A percentile compares a stretch with the other conserved stretches of the same genome.
Evolutionary conservation across 2,888 invertebrate species (phyloP).

Genomic region (Perdita meconis): DNA sequence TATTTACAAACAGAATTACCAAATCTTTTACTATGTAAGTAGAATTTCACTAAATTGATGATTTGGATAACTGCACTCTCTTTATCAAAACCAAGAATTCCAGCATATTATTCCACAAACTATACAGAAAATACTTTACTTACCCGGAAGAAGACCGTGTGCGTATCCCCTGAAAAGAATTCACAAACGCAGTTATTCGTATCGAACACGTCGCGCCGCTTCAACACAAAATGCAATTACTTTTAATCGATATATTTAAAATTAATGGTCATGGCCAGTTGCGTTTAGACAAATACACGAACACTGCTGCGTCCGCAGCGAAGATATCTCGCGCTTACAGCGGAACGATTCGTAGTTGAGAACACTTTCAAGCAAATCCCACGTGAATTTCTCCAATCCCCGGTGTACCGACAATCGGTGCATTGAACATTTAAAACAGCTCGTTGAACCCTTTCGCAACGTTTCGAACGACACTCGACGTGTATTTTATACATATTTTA

Average conservation of each 20-base stretch:
- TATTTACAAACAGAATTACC: no score
- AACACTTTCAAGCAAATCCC: conserved; percentile 1
- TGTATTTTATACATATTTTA: conserved; percentile 3
- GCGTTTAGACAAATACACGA: conserved; percentile 52
- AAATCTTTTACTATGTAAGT: no score
- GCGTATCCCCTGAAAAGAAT: conserved; percentile 11
- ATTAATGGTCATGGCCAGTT: conserved; percentile 43
- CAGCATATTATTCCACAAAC: no score
- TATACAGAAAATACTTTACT: conserved; percentile 15
- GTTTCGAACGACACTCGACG: conserved; percentile 28
- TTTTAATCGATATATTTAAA: conserved; percentile 55
- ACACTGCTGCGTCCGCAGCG: conserved; percentile 45
- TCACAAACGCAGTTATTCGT: background rate
- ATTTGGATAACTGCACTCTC: background rate
- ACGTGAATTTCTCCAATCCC: background rate
- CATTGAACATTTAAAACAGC: conserved; percentile 23
- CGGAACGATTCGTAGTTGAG: background rate
- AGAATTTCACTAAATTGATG: no score
- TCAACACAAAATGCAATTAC: conserved; percentile 32
- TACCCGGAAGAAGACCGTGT: conserved; percentile 10
- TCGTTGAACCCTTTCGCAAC: conserved; percentile 29
- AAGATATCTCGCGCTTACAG: conserved; percentile 31
- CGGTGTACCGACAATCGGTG: conserved; percentile 3
- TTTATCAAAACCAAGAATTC: no score
- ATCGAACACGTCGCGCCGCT: background rate